These are phyloP conservation scores for Leucophenga maculata DNA, from an alignment of 2,888 invertebrate genomes.

Conservation along the genomic window DNA sequence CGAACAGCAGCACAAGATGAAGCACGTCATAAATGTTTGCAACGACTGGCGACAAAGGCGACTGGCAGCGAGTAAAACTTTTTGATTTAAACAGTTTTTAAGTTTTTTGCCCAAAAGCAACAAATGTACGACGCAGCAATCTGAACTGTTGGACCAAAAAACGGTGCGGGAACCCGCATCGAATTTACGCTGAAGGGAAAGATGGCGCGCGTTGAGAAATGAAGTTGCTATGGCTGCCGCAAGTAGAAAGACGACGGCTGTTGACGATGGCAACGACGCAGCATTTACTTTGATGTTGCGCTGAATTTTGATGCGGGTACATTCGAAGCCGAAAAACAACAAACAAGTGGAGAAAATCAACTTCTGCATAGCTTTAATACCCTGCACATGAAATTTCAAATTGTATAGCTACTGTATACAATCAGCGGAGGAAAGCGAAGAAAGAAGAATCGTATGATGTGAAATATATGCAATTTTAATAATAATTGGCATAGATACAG, in stretches of 20 bases:
- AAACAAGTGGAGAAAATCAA: no score
- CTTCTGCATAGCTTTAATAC: not conserved
- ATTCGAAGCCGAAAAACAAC: not conserved
- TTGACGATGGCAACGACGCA: not conserved
- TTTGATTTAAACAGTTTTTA: constrained; percentile 32
- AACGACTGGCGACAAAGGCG: constrained; percentile 20
- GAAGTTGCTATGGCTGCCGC: constrained; percentile 10
- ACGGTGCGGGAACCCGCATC: constrained; percentile 5
- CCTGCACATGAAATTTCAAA: not conserved
- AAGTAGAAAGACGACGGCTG: not conserved
- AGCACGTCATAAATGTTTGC: constrained; percentile 10
- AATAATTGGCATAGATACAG: no score
- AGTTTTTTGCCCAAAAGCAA: constrained; percentile 19
- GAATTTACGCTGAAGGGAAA: not conserved
- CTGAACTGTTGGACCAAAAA: not conserved
- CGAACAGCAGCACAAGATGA: not conserved
- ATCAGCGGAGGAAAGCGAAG: no score
- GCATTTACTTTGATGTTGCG: constrained; percentile 14
- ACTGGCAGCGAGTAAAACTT: constrained; percentile 12
- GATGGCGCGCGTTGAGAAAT: not conserved
- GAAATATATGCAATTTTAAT: no score
- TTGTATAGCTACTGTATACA: not conserved
- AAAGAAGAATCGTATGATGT: no score
- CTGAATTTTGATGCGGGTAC: constrained; percentile 20
- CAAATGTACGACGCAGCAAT: constrained; percentile 14